Base-by-base conservation (phyloP, 2,797 vertebrate genomes). In the Gephyroberyx darwinii region DNA sequence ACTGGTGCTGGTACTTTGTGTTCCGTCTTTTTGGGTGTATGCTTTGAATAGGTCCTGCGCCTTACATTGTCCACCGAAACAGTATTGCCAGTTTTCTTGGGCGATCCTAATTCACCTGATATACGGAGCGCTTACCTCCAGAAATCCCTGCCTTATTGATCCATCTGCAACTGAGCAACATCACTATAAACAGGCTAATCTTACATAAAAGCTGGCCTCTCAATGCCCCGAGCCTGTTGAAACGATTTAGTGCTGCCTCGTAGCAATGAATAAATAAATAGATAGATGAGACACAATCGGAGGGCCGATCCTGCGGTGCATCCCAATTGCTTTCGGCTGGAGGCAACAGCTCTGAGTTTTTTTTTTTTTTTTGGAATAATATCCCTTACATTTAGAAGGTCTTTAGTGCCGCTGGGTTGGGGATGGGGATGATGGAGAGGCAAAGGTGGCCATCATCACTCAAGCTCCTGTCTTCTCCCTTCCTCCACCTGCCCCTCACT, bases 191-290 rank as follows among this genome's bases (percentile, higher is more conserved):
- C 84, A 84, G 78, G 82, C 87, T 91, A 88, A 90, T 91, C 85
- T 90, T 81, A 90, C 87, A 90, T 83, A 89, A 91, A 89, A 91
- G 82, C 80, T 68, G 77, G 79, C 63, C 80, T 76, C 69, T 84
- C 83, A 74, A 65, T 80, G 75, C 78, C 78, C 69, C 61, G 30
- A 51, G 82, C 81, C 83, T 82, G 84, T 85, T 84, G 84, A 83
- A 86, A 85, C 68, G 67, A 87, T 93, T 91, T 87, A 89, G 83
- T 80, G 77, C 70, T 79, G 80, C 84, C 87, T 80, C 65, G 67
- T 90, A 85, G 85, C 90, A 78, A 90, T 91, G 89, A 93, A 92
- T 90, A 92, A 88, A 90, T 90, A 92, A 92, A 91, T 79, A 89
- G 88, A 85, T 83, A 86, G 90, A 91, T 84, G 75, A 85, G 85